Evolutionary conservation across 2,888 invertebrate genomes (phyloP).

Genomic region (Lasioglossum calceatum): DNA sequence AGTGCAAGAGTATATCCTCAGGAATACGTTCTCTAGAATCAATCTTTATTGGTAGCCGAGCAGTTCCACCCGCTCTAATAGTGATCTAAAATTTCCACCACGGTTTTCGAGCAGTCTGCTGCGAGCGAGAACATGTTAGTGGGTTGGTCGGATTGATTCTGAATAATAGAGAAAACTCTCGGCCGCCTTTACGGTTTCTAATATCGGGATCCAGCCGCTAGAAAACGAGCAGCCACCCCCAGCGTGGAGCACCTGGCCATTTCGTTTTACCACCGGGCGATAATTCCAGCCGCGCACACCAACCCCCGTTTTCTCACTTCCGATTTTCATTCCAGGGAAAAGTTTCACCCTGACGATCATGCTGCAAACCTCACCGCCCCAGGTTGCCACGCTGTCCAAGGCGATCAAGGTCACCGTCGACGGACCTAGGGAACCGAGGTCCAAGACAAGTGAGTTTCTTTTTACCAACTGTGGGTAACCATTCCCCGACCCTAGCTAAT

Average conservation of each 20-base stretch:
- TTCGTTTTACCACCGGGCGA: conserved; percentile 67
- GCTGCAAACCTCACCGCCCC: conserved; percentile 83
- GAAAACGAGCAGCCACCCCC: conserved; percentile 18
- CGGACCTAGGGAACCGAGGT: conserved; percentile 82
- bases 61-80: background rate
- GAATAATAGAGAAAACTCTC: conserved; percentile 80
- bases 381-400: conserved; percentile 81
- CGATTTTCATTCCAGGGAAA: conserved; percentile 77
- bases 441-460: conserved; percentile 81
- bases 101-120: background rate
- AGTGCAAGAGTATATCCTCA: background rate
- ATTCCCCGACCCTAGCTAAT: background rate
- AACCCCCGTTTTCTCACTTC: background rate
- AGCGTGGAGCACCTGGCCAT: conserved; percentile 18
- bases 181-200: conserved; percentile 77
- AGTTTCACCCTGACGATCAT: conserved; percentile 84
- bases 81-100: background rate
- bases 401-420: conserved; percentile 83
- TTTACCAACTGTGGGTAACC: conserved; percentile 67
- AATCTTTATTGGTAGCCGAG: background rate
- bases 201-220: conserved; percentile 53
- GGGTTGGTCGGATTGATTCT: conserved; percentile 79
- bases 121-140: conserved; percentile 51
- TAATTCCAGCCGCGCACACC: conserved; percentile 48
- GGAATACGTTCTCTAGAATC: background rate